A percentile compares a stretch with the other conserved stretches of the same genome.
Evolutionary conservation across 2,888 invertebrate genomes (phyloP).

Genomic region (Hydropsyche betteni): DNA sequence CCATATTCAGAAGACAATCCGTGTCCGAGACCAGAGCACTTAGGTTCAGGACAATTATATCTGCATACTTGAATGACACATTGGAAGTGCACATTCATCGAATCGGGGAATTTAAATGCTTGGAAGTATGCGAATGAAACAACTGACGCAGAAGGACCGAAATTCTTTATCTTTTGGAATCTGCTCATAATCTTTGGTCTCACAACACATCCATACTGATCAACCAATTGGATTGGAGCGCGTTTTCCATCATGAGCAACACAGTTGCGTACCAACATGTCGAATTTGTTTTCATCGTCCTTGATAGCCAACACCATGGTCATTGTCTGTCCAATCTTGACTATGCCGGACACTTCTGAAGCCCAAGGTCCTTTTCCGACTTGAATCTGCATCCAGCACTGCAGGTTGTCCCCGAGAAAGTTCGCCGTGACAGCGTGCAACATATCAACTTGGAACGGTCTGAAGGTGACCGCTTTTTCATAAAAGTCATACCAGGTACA

Average conservation of each 20-base stretch:
- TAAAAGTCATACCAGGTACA: constrained; percentile 98
- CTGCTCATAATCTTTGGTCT: constrained; percentile 94
- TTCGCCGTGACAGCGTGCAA: constrained; percentile 93
- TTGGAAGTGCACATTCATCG: constrained; percentile 97
- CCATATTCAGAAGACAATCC: constrained; percentile 72
- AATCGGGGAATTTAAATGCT: constrained; percentile 96
- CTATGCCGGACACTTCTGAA: constrained; percentile 94
- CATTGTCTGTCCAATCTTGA: constrained; percentile 96
- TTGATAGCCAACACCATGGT: constrained; percentile 96
- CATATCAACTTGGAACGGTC: constrained; percentile 97
- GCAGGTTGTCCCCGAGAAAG: constrained; percentile 93
- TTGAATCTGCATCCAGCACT: constrained; percentile 98
- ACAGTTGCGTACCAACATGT: constrained; percentile 93
- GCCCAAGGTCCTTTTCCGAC: constrained; percentile 97
- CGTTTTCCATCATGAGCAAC: constrained; percentile 95
- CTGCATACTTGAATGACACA: constrained; percentile 95
- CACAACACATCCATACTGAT: constrained; percentile 92
- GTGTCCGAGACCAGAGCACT: constrained; percentile 74
- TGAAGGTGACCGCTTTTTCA: constrained; percentile 93
- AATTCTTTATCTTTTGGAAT: constrained; percentile 96
- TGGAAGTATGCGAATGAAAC: constrained; percentile 96
- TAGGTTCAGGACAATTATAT: constrained; percentile 92
- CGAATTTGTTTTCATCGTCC: constrained; percentile 95
- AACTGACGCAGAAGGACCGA: constrained; percentile 92
- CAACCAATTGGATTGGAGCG: constrained; percentile 91